These are phyloP conservation scores for Rhynchotus rufescens DNA, from an alignment of 2,797 vertebrate genomes.

Conservation along the genomic window DNA sequence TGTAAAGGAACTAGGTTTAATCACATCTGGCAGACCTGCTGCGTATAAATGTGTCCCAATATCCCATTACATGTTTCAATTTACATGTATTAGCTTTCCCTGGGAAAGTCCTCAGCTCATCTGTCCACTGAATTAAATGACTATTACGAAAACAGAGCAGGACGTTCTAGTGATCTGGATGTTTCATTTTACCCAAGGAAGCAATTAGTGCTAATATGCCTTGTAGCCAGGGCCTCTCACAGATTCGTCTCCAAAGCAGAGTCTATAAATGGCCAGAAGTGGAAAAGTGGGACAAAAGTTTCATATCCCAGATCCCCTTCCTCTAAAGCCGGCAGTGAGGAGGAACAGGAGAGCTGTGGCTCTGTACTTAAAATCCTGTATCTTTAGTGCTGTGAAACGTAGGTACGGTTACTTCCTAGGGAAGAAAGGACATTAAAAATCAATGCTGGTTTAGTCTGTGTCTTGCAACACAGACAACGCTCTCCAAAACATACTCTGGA, in stretches of 20 bases:
- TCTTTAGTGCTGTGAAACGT: background rate
- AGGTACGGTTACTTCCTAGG: background rate
- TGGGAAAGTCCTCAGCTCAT: slow-evolving; percentile 32
- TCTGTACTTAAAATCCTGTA: background rate
- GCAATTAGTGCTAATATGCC: slow-evolving; percentile 50
- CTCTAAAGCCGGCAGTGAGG: accelerated
- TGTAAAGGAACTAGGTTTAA: slow-evolving; percentile 33
- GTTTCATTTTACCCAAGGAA: slow-evolving; percentile 62
- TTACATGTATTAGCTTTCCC: slow-evolving; percentile 64
- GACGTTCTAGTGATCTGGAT: slow-evolving; percentile 6
- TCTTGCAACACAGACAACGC: background rate
- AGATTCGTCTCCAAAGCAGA: slow-evolving; percentile 2
- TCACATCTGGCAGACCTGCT: slow-evolving; percentile 57
- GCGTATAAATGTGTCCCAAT: slow-evolving; percentile 43
- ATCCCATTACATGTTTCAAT: slow-evolving; percentile 65
- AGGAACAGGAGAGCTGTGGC: background rate
- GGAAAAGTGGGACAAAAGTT: background rate
- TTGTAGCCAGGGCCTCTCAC: background rate
- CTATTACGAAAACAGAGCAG: slow-evolving; percentile 58
- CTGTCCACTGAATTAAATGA: slow-evolving; percentile 49
- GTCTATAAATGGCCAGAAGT: background rate
- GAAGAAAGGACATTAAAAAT: background rate
- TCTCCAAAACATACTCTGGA: background rate
- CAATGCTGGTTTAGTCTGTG: background rate
- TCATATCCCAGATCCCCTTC: background rate